These are phyloP conservation scores for Zoroaster sp. DNA, from an alignment of 53 echinoderm and acorn worm genomes.

Conservation along the genomic window DNA sequence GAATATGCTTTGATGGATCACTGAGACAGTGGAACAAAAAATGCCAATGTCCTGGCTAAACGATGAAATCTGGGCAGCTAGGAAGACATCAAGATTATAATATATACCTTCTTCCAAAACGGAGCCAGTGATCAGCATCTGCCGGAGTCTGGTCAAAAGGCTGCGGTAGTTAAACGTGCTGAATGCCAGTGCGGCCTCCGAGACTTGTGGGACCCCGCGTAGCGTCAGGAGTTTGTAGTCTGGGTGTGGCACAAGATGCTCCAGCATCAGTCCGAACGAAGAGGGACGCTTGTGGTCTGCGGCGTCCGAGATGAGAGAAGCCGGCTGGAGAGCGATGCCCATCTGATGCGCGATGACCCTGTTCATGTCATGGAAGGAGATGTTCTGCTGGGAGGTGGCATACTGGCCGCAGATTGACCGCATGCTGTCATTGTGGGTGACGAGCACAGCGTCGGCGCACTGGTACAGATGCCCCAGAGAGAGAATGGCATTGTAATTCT, in stretches of 20 bases:
- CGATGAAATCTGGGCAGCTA: background rate
- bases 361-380: constrained; percentile 95
- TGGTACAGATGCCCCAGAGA: constrained; percentile 90
- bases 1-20: too few relatives aligned
- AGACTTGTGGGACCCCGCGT: constrained; percentile 81
- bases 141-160: constrained; percentile 76
- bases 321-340: constrained; percentile 64
- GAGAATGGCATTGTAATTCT: constrained; percentile 95
- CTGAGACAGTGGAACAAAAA: background rate
- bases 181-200: constrained; percentile 79
- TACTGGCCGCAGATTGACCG: constrained; percentile 71
- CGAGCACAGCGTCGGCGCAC: constrained; percentile 80
- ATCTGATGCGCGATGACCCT: constrained; percentile 77
- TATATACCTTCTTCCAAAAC: constrained; percentile 87
- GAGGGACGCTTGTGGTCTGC: background rate
- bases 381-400: constrained; percentile 47
- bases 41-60: background rate
- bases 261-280: constrained; percentile 67
- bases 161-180: constrained; percentile 92
- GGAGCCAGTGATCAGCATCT: constrained; percentile 87
- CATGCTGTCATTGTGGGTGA: constrained; percentile 83
- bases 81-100: background rate
- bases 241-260: constrained; percentile 83
- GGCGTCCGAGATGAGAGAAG: constrained; percentile 15
- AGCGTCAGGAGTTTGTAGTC: constrained; percentile 95